Percentiles rank a stretch among this genome's conserved stretches.
phyloP scores from a whole-genome alignment of 2,113 vertebrate species.

The Neopipo cinnamomea region DNA sequence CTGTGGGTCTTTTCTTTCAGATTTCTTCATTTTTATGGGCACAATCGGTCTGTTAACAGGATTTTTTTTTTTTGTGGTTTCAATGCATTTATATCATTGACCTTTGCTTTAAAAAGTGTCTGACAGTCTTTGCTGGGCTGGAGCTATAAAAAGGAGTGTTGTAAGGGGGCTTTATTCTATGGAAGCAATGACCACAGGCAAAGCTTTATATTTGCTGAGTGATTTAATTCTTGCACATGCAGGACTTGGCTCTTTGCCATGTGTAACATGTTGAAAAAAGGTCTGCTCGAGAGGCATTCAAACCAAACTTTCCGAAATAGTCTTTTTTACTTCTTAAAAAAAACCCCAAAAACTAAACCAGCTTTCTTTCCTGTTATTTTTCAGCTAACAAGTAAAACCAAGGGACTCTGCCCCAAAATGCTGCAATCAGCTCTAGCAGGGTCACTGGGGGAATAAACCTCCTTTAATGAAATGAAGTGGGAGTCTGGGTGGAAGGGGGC shows the following conservation, averaged over 20 bases:
- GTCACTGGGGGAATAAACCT: neutral
- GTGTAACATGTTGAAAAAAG: constrained; percentile 63
- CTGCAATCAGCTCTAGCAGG: neutral
- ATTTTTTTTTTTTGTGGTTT: constrained; percentile 18
- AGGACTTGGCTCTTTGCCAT: constrained; percentile 55
- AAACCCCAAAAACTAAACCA: neutral
- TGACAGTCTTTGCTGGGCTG: constrained; percentile 50
- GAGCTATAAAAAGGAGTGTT: constrained; percentile 70
- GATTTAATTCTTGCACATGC: constrained; percentile 73
- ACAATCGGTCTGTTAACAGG: constrained; percentile 63
- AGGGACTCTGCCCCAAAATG: neutral
- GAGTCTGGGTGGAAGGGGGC: neutral
- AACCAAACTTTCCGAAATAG: constrained; percentile 28
- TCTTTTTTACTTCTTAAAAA: neutral
- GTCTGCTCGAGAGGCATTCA: constrained; percentile 37
- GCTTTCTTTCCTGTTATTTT: constrained; percentile 52
- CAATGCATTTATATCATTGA: constrained; percentile 69
- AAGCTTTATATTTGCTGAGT: constrained; percentile 73
- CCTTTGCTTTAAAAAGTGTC: constrained; percentile 74
- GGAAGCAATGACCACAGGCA: constrained; percentile 71
- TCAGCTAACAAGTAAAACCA: constrained; percentile 17
- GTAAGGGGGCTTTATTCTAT: constrained; percentile 70
- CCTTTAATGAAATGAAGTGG: neutral
- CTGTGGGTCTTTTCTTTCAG: constrained; percentile 63
- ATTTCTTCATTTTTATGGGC: constrained; percentile 57